A percentile compares a stretch with the other conserved stretches of the same genome.
Conservation (phyloP, 2,888 invertebrate genomes). For the Nomada goodeniana region DNA sequence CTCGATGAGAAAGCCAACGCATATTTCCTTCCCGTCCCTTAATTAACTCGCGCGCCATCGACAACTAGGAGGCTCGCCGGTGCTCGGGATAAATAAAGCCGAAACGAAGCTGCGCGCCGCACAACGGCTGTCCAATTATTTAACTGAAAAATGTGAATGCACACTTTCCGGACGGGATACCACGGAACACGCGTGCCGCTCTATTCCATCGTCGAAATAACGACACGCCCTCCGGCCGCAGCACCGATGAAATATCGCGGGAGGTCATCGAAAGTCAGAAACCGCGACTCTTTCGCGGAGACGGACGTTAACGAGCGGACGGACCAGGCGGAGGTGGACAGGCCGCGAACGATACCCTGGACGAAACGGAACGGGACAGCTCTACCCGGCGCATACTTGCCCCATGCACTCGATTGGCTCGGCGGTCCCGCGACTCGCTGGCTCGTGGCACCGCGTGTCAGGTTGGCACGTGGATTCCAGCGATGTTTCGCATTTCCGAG, state of each 20-base stretch:
- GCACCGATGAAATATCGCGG: conserved; percentile 45
- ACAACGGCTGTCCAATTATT: no score
- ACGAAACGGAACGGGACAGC: conserved; percentile 49
- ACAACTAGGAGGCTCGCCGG: neutral
- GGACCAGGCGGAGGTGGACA: conserved; percentile 63
- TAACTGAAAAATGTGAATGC: neutral
- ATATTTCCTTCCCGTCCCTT: conserved; percentile 30
- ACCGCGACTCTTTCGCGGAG: conserved; percentile 63
- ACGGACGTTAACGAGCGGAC: conserved; percentile 79
- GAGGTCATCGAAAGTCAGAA: conserved; percentile 52
- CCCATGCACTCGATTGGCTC: conserved; percentile 66
- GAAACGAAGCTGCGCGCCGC: neutral
- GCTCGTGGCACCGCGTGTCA: conserved; percentile 57
- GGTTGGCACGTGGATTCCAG: conserved; percentile 63
- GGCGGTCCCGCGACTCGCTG: conserved; percentile 60
- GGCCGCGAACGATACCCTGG: conserved; percentile 68
- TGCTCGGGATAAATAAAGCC: no score
- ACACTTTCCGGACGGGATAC: neutral
- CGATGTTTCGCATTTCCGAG: conserved; percentile 68
- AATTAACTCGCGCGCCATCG: conserved; percentile 24
- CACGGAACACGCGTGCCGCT: neutral
- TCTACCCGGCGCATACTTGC: conserved; percentile 66
- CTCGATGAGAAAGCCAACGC: conserved; percentile 37
- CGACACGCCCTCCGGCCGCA: conserved; percentile 19
- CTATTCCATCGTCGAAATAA: neutral